phyloP scores from a whole-genome alignment of 2,888 invertebrate genomes.

The Rotaria macrura region DNA sequence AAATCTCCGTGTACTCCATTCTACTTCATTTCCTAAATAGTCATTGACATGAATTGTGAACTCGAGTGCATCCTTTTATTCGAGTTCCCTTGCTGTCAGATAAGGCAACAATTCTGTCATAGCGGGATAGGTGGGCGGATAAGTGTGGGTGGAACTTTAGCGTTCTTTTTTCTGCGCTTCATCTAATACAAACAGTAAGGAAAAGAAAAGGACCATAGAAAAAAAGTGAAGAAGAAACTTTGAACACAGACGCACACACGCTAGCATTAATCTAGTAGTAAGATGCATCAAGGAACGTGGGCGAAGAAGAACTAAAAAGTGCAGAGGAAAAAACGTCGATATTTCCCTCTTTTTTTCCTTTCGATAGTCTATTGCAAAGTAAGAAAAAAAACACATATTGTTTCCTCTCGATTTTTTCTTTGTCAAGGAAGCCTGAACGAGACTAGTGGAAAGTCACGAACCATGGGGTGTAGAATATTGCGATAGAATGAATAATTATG shows the following conservation, averaged over 20 bases:
- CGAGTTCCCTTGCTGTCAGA: neutral
- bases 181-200: neutral
- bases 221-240: neutral
- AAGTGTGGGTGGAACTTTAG: neutral
- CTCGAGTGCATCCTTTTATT: neutral
- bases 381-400: neutral
- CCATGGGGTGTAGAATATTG: neutral
- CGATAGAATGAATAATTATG: neutral
- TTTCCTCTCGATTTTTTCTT: neutral
- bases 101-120: neutral
- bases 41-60: neutral
- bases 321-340: neutral
- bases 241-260: neutral
- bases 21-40: neutral
- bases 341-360: neutral
- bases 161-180: neutral
- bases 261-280: too few species aligned
- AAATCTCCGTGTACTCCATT: too few species aligned
- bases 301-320: neutral
- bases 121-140: neutral
- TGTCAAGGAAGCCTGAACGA: neutral
- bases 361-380: neutral
- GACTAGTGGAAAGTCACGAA: neutral
- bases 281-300: neutral
- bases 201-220: neutral